Base-by-base conservation (phyloP, 1,140 invertebrate species). In the Zaprionus gabonicus region DNA sequence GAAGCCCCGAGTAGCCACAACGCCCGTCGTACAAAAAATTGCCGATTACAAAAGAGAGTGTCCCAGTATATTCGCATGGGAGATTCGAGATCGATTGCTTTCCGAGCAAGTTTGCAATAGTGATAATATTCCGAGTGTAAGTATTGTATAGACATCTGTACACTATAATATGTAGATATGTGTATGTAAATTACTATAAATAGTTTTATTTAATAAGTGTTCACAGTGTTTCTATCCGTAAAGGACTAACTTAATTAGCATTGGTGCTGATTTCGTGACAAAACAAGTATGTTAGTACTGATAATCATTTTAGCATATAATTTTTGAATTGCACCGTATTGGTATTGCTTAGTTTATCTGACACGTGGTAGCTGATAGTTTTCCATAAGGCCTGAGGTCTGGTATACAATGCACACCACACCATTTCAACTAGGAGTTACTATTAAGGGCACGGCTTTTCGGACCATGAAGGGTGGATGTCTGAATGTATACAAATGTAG, bases 41-140 rank as follows among this genome's bases (percentile, higher is more conserved):
- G 97, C 98, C 31, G 96, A 97, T 78, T 99, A 98, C 95, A 99
- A 99, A 93, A 94, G 97, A 12, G 98, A 99, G 93, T 99, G 98
- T 93, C 98, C 98, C 2, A 98, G 98, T 70, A 99, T 99, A 93
- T 99, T 99, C 94, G 98, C 98, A 5, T 99, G 98, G 98, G 98
- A 99, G 94, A 99, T 99, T 92, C 94, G 98, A 20, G 98, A 99
- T 93, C 95, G 98, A 92, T 95, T 99, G 65, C 95, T 99, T 23
- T 97, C 97, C 58, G 99, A 99, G 93, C 97, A 97, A 74, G 97
- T 99, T 66, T 99, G 99, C 95, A 99, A 97, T 93, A 98, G 98
- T 93, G 99, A 99, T 94, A 99, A 99, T 94, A 99, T 99, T 85
- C 99, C 99, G 70, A 99, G 98, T 93, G 99, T 99, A 94, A 99